Percentiles rank a stretch among this genome's conserved stretches.
phyloP scores from a whole-genome alignment of 2,797 vertebrate species.

The Pipistrellus pygmaeus region DNA sequence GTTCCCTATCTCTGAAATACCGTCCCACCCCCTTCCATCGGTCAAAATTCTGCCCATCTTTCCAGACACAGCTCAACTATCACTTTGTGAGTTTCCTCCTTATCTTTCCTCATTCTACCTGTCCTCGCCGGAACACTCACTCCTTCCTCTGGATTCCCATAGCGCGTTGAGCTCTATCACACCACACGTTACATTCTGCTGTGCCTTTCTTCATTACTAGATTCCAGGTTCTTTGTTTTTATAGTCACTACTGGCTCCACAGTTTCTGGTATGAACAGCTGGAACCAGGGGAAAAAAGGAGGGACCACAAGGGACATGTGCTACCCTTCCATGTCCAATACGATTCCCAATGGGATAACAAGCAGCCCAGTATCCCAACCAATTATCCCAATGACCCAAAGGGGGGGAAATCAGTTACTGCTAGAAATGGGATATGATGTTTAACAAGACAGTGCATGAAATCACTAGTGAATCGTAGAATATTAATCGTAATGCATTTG shows the following conservation, averaged over 20 bases:
- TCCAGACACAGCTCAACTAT: background rate
- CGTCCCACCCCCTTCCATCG: background rate
- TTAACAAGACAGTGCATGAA: background rate
- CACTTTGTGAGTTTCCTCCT: background rate
- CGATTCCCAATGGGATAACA: background rate
- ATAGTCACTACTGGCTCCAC: background rate
- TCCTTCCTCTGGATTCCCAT: background rate
- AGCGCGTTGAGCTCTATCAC: background rate
- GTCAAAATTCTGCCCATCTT: background rate
- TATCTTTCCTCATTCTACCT: background rate
- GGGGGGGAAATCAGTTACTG: background rate
- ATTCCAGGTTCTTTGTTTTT: background rate
- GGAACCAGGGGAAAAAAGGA: too few relatives aligned
- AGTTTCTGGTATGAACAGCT: background rate
- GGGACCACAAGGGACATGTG: rapidly evolving
- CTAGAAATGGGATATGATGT: background rate
- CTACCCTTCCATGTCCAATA: background rate
- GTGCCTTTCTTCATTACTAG: background rate
- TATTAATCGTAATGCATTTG: background rate
- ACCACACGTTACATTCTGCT: background rate
- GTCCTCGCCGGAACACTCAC: background rate
- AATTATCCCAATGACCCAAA: background rate
- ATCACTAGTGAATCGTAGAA: background rate
- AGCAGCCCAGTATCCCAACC: background rate
- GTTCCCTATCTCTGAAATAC: background rate